phyloP scores from a whole-genome alignment of 2,888 invertebrate species.

The Drosophila recens region DNA sequence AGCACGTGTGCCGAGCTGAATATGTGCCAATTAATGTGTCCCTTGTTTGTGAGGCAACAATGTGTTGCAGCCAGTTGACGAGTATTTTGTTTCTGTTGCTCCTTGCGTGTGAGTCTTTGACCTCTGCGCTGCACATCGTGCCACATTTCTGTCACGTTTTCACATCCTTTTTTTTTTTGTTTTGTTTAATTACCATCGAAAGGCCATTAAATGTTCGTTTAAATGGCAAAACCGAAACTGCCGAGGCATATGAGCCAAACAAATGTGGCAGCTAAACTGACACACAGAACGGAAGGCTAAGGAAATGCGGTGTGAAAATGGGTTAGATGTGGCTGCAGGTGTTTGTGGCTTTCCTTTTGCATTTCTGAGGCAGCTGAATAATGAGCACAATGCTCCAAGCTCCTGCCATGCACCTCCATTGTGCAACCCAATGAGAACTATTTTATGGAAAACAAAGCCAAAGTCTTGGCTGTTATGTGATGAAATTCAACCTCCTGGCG shows the following conservation, averaged over 20 bases:
- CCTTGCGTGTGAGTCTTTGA: constrained; percentile 49
- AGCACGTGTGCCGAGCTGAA: constrained; percentile 16
- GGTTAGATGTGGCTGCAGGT: constrained; percentile 67
- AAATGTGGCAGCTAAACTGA: constrained; percentile 21
- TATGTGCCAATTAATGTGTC: constrained; percentile 14
- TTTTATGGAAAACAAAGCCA: constrained; percentile 2
- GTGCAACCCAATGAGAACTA: neutral
- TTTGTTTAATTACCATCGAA: constrained; percentile 65
- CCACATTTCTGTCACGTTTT: constrained; percentile 36
- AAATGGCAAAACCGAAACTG: constrained; percentile 23
- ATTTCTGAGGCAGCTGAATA: constrained; percentile 17
- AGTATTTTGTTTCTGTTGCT: constrained; percentile 3
- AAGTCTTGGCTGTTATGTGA: neutral
- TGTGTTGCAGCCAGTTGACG: constrained; percentile 20
- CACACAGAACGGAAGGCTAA: constrained; percentile 10
- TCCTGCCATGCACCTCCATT: neutral
- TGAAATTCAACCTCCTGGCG: constrained; percentile 17
- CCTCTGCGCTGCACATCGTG: constrained; percentile 34
- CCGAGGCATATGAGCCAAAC: constrained; percentile 26
- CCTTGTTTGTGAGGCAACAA: constrained; percentile 20
- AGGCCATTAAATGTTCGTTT: constrained; percentile 46
- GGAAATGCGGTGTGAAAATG: constrained; percentile 62
- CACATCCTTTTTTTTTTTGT: neutral
- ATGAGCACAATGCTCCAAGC: constrained; percentile 22
- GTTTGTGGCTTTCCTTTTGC: constrained; percentile 33